Conservation (phyloP, 2,888 invertebrate genomes). For the Sialis fuliginosa region DNA sequence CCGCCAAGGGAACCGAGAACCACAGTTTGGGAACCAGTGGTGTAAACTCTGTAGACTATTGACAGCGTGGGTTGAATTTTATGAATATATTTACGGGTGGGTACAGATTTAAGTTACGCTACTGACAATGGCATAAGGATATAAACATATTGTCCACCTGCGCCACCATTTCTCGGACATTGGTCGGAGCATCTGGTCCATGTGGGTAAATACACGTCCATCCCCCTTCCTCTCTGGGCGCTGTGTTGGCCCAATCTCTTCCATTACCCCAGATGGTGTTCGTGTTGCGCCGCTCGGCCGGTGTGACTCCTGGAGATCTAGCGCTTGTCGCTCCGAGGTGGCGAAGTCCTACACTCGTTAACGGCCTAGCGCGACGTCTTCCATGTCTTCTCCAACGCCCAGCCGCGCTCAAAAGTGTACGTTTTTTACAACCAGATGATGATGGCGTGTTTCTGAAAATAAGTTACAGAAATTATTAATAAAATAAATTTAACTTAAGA, state of each 20-base stretch:
- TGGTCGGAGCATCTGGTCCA: conserved; percentile 13
- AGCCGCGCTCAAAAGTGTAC: conserved; percentile 20
- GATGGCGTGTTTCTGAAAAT: neutral
- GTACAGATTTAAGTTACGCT: too few species aligned
- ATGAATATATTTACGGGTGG: too few species aligned
- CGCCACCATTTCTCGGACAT: conserved; percentile 18
- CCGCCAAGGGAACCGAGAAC: too few species aligned
- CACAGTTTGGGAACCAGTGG: too few species aligned
- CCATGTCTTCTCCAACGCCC: conserved; percentile 22
- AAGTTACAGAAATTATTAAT: conserved; percentile 5
- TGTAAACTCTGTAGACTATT: too few species aligned
- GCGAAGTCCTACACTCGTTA: conserved; percentile 8
- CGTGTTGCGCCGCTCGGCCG: conserved; percentile 9
- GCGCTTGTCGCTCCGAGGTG: conserved; percentile 2
- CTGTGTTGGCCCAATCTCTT: conserved; percentile 41
- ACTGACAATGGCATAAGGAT: neutral
- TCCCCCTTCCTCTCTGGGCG: conserved; percentile 46
- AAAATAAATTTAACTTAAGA: too few species aligned
- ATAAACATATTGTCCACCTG: conserved; percentile 13
- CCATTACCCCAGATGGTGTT: conserved; percentile 48
- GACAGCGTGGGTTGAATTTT: too few species aligned
- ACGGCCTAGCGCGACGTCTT: conserved; percentile 10
- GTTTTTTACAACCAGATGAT: conserved; percentile 4
- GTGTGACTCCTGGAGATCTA: conserved; percentile 4
- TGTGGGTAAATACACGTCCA: conserved; percentile 62